phyloP scores from a whole-genome alignment of 2,888 invertebrate genomes.

The Coremacera marginata region DNA sequence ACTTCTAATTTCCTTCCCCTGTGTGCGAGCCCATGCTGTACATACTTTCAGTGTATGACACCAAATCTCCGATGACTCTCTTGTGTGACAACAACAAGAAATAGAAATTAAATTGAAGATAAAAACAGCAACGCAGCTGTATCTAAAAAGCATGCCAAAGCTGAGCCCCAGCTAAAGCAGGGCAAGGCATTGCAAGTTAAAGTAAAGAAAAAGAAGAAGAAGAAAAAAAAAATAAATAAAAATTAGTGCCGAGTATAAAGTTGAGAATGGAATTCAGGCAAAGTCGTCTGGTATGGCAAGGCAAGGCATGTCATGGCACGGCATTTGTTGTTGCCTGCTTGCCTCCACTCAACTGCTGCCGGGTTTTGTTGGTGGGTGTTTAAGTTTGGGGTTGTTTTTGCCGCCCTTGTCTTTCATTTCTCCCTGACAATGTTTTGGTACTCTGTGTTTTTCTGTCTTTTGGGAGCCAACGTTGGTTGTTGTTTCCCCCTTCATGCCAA shows the following conservation, averaged over 20 bases:
- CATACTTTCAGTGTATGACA: too few relatives aligned
- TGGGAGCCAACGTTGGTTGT: not conserved
- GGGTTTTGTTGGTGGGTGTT: not conserved
- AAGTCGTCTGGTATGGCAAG: not conserved
- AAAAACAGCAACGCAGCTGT: conserved; percentile 30
- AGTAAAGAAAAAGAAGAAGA: not conserved
- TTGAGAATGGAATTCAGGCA: not conserved
- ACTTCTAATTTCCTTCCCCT: too few relatives aligned
- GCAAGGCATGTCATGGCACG: too few relatives aligned
- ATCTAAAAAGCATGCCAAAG: conserved; percentile 21
- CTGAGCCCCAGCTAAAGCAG: not conserved
- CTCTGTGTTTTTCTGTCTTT: not conserved
- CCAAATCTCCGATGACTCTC: not conserved
- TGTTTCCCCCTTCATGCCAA: not conserved
- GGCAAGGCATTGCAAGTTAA: not conserved
- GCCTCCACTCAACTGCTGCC: not conserved
- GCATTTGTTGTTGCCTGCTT: not conserved
- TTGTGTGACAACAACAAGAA: conserved; percentile 40
- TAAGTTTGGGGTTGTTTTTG: not conserved
- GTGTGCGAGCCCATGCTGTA: too few relatives aligned
- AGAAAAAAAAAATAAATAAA: conserved; percentile 3
- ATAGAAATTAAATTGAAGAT: conserved; percentile 42
- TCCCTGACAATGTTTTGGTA: not conserved
- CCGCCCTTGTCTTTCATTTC: not conserved
- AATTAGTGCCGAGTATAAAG: conserved; percentile 30